Evolutionary conservation across 1,140 invertebrate genomes (phyloP).

Genomic region (Bombus pyrosoma): DNA sequence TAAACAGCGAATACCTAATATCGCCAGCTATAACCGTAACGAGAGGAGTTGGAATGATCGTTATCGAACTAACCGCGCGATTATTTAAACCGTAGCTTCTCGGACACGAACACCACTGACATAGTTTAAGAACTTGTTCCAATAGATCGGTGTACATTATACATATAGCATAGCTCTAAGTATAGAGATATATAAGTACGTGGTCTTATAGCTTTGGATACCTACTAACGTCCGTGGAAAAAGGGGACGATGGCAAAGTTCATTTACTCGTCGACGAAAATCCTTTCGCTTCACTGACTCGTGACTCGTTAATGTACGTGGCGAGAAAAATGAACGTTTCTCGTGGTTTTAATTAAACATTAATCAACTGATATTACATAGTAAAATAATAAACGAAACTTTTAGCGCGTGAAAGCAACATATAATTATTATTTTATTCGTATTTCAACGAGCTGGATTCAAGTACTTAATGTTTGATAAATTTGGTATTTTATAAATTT

Average conservation of each 20-base stretch:
- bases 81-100: conserved; percentile 37
- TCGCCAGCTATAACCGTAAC: conserved; percentile 43
- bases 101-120: background rate
- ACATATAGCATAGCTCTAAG: background rate
- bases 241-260: background rate
- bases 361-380: too few relatives aligned
- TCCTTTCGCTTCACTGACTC: too few relatives aligned
- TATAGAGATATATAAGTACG: background rate
- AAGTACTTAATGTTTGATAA: too few relatives aligned
- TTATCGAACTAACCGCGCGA: conserved; percentile 31
- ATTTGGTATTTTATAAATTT: too few relatives aligned
- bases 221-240: background rate
- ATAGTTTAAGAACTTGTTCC: conserved; percentile 36
- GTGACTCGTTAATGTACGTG: too few relatives aligned
- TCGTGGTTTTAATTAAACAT: too few relatives aligned
- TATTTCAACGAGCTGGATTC: too few relatives aligned
- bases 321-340: background rate
- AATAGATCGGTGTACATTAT: background rate
- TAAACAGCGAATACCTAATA: conserved; percentile 48
- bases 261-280: background rate
- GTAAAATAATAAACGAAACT: too few relatives aligned
- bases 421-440: too few relatives aligned
- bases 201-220: background rate
- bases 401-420: too few relatives aligned
- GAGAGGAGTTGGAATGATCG: conserved; percentile 38